Evolutionary conservation across 37 sponge, comb jelly and placozoan genomes (phyloP).

Genomic region (Agelas oroides): DNA sequence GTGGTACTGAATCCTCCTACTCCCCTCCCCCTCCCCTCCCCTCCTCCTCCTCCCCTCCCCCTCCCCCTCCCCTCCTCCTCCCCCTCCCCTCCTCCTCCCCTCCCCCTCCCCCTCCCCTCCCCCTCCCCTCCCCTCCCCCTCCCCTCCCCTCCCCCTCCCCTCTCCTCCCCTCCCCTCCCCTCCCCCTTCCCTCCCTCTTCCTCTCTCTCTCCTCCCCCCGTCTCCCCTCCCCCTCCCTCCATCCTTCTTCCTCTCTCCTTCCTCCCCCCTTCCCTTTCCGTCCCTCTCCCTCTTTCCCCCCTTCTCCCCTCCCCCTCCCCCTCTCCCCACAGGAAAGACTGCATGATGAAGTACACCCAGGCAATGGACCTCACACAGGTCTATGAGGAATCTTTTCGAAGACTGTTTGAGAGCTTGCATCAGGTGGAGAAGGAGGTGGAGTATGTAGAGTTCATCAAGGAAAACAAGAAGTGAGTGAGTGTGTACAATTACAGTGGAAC

Average conservation of each 20-base stretch:
- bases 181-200: background rate
- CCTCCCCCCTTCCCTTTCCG: too few relatives aligned
- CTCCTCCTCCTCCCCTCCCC: background rate
- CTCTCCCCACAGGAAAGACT: conserved; percentile 42
- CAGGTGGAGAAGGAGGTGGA: conserved; percentile 48
- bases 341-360: conserved; percentile 47
- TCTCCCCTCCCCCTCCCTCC: background rate
- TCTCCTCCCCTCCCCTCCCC: background rate
- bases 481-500: background rate
- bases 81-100: background rate
- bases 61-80: background rate
- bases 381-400: conserved; percentile 48
- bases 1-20: too few relatives aligned
- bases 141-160: background rate
- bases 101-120: background rate
- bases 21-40: background rate
- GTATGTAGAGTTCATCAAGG: conserved; percentile 64
- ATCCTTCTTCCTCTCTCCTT: too few relatives aligned
- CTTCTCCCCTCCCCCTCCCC: too few relatives aligned
- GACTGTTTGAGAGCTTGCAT: conserved; percentile 22
- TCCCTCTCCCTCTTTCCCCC: too few relatives aligned
- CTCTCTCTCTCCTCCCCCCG: background rate
- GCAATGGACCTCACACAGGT: conserved; percentile 38
- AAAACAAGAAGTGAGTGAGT: conserved; percentile 48
- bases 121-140: background rate